Conservation (phyloP, 2,797 vertebrate genomes). For the Hemitrygon akajei region DNA sequence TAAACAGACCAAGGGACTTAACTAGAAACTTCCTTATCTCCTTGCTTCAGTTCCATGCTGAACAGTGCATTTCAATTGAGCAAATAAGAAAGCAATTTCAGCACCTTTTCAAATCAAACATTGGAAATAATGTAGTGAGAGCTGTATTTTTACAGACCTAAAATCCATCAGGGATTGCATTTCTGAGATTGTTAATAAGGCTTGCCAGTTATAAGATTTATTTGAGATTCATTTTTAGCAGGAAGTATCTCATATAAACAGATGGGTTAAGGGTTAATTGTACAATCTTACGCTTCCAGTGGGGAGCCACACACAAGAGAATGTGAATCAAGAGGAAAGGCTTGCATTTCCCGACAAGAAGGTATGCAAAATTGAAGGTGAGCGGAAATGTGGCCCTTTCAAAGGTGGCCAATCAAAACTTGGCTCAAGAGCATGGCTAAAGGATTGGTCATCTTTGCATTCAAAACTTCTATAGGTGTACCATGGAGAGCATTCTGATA, state of each 20-base stretch:
- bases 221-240: not conserved
- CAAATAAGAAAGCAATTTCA: not conserved
- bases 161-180: not conserved
- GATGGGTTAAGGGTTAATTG: not conserved
- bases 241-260: not conserved
- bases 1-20: not conserved
- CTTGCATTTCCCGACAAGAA: not conserved
- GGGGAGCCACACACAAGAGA: not conserved
- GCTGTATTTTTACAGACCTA: not conserved
- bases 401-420: no score
- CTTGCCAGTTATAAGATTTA: not conserved
- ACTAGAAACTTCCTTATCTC: not conserved
- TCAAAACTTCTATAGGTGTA: not conserved
- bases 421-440: not conserved
- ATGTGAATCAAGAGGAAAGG: not conserved
- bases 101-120: not conserved
- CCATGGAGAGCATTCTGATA: no score
- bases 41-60: not conserved
- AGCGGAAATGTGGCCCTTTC: not conserved
- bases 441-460: not conserved
- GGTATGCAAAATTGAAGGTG: not conserved
- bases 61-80: constrained; percentile 5
- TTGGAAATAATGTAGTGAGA: not conserved
- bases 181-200: not conserved
- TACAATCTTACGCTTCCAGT: not conserved